A percentile compares a stretch with the other conserved stretches of the same genome.
Evolutionary conservation across 2,113 vertebrate species (phyloP).

Genomic region (Tenebrosternarchus preto): DNA sequence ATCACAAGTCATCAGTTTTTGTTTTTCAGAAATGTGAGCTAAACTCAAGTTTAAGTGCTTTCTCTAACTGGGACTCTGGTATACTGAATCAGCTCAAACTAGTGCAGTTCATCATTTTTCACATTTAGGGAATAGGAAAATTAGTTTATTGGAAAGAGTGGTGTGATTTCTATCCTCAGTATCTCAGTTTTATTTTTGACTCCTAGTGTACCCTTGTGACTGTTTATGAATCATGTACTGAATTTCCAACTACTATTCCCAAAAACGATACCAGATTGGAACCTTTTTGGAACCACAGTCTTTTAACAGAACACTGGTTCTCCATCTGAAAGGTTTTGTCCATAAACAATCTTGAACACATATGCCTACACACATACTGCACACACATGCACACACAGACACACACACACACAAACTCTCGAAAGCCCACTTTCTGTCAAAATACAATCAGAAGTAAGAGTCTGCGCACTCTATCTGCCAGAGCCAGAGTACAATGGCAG

Average conservation of each 20-base stretch:
- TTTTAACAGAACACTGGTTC: conserved; percentile 34
- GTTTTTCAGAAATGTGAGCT: neutral
- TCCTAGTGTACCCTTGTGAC: conserved; percentile 47
- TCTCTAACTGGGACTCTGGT: neutral
- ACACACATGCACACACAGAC: conserved; percentile 29
- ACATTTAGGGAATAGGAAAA: no score
- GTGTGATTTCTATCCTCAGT: conserved; percentile 31
- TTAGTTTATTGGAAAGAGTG: conserved; percentile 2
- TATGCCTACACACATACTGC: conserved; percentile 4
- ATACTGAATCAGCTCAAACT: neutral
- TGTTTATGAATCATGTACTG: conserved; percentile 52
- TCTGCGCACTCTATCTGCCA: conserved; percentile 39
- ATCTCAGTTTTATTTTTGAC: conserved; percentile 43
- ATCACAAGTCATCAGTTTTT: neutral
- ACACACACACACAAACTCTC: conserved; percentile 23
- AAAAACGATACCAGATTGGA: conserved; percentile 49
- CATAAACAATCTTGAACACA: conserved; percentile 50
- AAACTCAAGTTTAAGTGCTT: neutral
- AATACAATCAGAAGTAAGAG: conserved; percentile 42
- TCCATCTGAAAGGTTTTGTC: conserved; percentile 42
- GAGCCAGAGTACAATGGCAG: conserved; percentile 41
- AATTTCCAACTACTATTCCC: conserved; percentile 52
- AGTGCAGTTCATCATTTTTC: no score
- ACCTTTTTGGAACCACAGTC: conserved; percentile 30
- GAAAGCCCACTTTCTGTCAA: conserved; percentile 31